Evolutionary conservation across 2,888 invertebrate genomes (phyloP).

Genomic region (Pyrrhosoma nymphula): DNA sequence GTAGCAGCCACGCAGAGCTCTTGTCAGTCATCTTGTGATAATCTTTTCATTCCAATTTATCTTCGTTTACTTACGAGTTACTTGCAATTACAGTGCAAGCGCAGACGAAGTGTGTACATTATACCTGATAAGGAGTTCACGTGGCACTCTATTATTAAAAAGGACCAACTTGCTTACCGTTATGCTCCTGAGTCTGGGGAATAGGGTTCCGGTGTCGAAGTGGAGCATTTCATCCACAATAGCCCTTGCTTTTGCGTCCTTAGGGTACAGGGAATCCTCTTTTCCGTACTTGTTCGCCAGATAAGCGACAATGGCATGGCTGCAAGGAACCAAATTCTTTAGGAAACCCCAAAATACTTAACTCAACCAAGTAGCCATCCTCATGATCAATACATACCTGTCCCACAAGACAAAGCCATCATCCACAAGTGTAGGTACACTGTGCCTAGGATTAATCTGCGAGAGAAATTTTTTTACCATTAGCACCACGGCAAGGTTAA

Average conservation of each 20-base stretch:
- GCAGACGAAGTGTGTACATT: no score
- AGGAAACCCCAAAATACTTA: not conserved
- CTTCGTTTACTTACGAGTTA: no score
- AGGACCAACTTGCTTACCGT: no score
- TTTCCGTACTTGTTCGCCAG: conserved; percentile 83
- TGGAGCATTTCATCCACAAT: conserved; percentile 82
- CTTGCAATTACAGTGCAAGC: no score
- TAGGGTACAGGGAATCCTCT: conserved; percentile 82
- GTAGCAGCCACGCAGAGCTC: no score
- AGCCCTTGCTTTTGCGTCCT: conserved; percentile 81
- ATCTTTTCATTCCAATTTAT: no score
- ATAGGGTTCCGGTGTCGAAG: conserved; percentile 83
- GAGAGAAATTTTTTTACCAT: not conserved
- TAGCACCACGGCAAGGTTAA: no score
- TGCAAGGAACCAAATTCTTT: conserved; percentile 68
- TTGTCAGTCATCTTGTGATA: no score
- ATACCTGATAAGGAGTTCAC: no score
- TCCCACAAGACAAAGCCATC: conserved; percentile 69
- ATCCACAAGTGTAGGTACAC: conserved; percentile 68
- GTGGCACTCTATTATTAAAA: no score
- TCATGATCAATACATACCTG: conserved; percentile 45
- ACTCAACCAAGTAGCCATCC: not conserved
- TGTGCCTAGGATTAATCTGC: conserved; percentile 69
- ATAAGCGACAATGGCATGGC: conserved; percentile 83
- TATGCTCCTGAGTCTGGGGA: conserved; percentile 82